phyloP scores from a whole-genome alignment of 2,797 vertebrate genomes.

The Cyclopterus lumpus region DNA sequence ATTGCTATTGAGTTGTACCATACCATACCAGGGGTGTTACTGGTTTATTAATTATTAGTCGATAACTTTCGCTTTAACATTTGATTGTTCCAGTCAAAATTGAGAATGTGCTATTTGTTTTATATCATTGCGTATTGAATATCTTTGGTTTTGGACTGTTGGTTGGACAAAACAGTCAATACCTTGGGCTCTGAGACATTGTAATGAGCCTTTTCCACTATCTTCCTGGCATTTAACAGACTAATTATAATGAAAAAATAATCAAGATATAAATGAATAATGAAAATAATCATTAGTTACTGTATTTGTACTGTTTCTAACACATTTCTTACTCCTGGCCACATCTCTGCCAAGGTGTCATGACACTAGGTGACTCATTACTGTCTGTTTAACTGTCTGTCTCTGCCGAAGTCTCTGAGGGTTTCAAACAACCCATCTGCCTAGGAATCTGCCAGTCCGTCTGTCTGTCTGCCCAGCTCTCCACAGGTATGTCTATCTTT shows the following conservation, averaged over 20 bases:
- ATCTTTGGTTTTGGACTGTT: neutral
- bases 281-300: neutral
- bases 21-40: neutral
- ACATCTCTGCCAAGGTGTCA: constrained; percentile 19
- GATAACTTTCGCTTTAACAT: neutral
- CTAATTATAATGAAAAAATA: neutral
- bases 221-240: constrained; percentile 15
- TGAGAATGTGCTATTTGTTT: neutral
- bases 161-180: constrained; percentile 8
- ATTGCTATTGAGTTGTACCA: neutral
- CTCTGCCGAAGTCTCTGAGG: constrained; percentile 39
- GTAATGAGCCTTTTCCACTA: neutral
- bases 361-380: constrained; percentile 31
- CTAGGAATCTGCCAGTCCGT: constrained; percentile 62
- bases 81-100: neutral
- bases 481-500: constrained; percentile 70
- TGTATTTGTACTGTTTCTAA: neutral
- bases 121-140: neutral
- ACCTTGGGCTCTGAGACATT: neutral
- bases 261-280: neutral
- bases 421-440: constrained; percentile 70
- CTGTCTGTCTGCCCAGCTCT: constrained; percentile 53
- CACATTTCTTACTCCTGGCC: neutral
- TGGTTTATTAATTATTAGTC: neutral
- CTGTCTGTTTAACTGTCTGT: constrained; percentile 24